Evolutionary conservation across 2,888 invertebrate species (phyloP), one percentile per base, ranked within the genome.

Genomic region (Rhyacophila evoluta): DNA sequence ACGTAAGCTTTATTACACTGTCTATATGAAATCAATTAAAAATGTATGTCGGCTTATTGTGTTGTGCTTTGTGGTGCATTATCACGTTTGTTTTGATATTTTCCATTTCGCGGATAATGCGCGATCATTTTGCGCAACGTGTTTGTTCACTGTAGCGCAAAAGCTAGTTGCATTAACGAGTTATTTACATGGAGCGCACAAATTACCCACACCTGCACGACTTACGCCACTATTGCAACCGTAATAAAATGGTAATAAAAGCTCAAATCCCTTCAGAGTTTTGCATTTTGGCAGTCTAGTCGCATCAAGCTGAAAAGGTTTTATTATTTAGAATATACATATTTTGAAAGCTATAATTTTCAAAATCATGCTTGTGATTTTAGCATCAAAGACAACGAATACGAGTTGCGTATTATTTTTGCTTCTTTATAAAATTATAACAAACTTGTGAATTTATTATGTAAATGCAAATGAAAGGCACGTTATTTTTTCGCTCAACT

Each of bases 201-300:
- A 78, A 80, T 79, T 76, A 75, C 75, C 73, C 25, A 72, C 81
- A 80, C 79, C 79, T 79, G 81, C 70, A 75, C 74, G 55, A 37
- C 67, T 81, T 79, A 72, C 72, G 73, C 78, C 78, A 72, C 77
- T 80, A 78, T 76, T 80, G 80, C 76, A 79, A 76, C 25, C 75
- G 76, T 76, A 78, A 81, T 81, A 80, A 81, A 81, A 81, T 33
- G 29, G 72, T 75, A 68, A 38, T 79, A 79, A 79, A 79, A 72
- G 72, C 33, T 67, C 69, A 39, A 74, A 72, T 72, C 69, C 72
- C 72, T 41, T 38, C 70, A 0, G 67, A 74, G 55, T 75, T 55
- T 78, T 78, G 39, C 70, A 55, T 78, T 78, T 72, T 41, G 41
- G 72, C 29, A 28, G 78, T 55, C 19, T 25, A 55, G 55, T 8